Evolutionary conservation across 1,140 invertebrate species (phyloP).

Genomic region (Alviniconcha marisindica): DNA sequence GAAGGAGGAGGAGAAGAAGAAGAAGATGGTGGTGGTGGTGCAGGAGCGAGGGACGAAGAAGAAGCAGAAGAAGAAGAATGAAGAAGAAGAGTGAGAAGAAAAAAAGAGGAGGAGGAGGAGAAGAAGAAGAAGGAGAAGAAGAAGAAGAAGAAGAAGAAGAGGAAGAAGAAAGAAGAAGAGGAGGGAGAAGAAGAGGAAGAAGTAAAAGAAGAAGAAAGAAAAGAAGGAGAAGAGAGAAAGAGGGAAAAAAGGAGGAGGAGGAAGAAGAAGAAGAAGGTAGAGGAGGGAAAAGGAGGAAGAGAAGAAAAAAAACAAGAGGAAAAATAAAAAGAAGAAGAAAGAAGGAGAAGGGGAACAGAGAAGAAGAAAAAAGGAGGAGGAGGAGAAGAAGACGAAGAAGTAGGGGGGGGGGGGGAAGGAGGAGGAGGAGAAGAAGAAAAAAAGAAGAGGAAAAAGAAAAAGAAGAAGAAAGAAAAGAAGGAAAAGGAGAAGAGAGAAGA

Average conservation of each 20-base stretch:
- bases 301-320: no score
- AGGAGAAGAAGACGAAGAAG: not conserved
- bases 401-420: slow-evolving; percentile 17
- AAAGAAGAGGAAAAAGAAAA: slow-evolving; percentile 10
- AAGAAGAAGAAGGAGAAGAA: not conserved
- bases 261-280: not conserved
- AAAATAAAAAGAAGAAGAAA: no score
- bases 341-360: not conserved
- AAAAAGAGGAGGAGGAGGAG: not conserved
- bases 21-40: no score
- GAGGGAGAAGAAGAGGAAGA: slow-evolving; percentile 5
- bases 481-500: not conserved
- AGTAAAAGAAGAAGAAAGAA: not conserved
- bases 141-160: not conserved
- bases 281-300: no score
- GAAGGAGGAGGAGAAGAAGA: no score
- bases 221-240: no score
- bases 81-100: no score
- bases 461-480: not conserved
- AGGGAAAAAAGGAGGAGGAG: no score
- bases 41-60: not conserved
- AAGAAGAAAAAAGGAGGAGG: slow-evolving; percentile 25
- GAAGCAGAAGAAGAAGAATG: not conserved
- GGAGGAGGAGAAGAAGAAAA: slow-evolving; percentile 3
- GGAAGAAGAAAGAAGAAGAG: not conserved